phyloP scores from a whole-genome alignment of 2,888 invertebrate genomes.

The Drosophila hamatofila region DNA sequence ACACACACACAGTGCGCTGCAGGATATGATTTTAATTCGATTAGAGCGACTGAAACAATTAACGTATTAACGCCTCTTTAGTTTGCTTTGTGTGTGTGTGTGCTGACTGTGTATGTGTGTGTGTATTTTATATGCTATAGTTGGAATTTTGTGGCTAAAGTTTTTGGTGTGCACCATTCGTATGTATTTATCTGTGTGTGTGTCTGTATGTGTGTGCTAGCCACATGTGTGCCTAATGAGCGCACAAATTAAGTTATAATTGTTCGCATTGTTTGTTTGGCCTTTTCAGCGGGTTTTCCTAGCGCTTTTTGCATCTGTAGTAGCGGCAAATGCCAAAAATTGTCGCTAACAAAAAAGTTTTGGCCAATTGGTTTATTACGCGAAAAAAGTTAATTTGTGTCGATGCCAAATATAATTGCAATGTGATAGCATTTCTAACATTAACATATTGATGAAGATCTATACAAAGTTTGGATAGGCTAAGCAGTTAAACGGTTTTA shows the following conservation, averaged over 20 bases:
- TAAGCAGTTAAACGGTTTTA: neutral
- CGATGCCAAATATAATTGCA: conserved; percentile 22
- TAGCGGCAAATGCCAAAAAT: conserved; percentile 24
- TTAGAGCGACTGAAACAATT: conserved; percentile 85
- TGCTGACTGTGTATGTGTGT: conserved; percentile 23
- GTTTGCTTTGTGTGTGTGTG: conserved; percentile 41
- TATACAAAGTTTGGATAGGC: neutral
- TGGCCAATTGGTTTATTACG: conserved; percentile 37
- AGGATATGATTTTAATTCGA: conserved; percentile 85
- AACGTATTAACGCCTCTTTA: conserved; percentile 85
- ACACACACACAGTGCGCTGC: conserved; percentile 49
- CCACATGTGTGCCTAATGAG: conserved; percentile 80
- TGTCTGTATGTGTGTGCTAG: conserved; percentile 29
- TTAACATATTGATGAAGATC: neutral
- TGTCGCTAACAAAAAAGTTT: conserved; percentile 41
- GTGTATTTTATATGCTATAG: conserved; percentile 56
- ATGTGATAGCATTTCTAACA: conserved; percentile 17
- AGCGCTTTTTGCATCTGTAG: conserved; percentile 57
- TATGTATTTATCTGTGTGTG: conserved; percentile 14
- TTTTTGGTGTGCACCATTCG: conserved; percentile 42
- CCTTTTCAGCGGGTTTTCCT: conserved; percentile 43
- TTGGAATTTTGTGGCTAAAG: conserved; percentile 62
- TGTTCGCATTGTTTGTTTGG: conserved; percentile 74
- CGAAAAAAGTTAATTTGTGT: conserved; percentile 63
- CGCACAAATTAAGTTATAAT: conserved; percentile 82